Conservation (phyloP, 2,113 vertebrate species). For the Ceuthmochares aereus region DNA sequence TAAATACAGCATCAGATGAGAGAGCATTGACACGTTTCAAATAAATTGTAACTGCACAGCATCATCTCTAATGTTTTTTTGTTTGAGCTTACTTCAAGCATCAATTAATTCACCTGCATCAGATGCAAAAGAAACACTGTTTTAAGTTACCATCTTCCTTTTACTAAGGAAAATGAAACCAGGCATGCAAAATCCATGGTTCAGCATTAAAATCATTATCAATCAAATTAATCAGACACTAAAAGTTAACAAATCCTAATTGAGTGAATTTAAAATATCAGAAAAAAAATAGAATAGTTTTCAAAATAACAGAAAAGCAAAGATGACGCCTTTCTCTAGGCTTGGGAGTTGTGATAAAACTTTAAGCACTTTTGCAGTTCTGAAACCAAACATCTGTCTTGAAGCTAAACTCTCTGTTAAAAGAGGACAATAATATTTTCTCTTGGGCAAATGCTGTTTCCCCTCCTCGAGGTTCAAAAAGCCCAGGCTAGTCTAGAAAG, state of each 20-base stretch:
- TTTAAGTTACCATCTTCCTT: not conserved
- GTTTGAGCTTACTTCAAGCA: not conserved
- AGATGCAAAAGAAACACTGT: no score
- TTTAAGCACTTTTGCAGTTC: not conserved
- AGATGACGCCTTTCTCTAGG: not conserved
- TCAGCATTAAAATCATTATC: not conserved
- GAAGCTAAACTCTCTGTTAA: not conserved
- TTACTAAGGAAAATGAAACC: not conserved
- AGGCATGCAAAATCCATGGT: not conserved
- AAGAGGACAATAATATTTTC: accelerated
- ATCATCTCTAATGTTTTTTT: not conserved
- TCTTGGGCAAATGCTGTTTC: accelerated
- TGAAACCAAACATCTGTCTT: not conserved
- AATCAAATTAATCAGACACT: not conserved
- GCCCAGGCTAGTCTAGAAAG: not conserved
- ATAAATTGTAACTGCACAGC: not conserved
- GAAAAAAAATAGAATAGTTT: not conserved
- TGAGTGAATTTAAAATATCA: not conserved
- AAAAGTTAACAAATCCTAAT: not conserved
- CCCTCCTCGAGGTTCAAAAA: accelerated
- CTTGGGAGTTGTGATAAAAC: not conserved
- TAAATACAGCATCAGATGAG: not conserved
- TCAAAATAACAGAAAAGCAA: not conserved
- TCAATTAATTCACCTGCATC: not conserved
- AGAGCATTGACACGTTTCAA: not conserved